phyloP scores from a whole-genome alignment of 1,140 invertebrate genomes.

The Plectus sambesii region DNA sequence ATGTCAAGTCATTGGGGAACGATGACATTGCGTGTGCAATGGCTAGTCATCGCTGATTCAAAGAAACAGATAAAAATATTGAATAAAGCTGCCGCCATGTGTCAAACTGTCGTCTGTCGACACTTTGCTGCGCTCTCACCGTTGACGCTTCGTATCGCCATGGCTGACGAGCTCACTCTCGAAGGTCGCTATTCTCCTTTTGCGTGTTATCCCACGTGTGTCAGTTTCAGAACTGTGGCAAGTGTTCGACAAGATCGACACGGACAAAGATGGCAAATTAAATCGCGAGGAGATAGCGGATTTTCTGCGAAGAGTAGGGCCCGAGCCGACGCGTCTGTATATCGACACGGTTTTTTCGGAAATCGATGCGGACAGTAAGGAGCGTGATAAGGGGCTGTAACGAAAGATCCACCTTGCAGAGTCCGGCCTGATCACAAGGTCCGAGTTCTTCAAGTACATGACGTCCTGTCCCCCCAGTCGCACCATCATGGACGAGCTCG shows the following conservation, averaged over 20 bases:
- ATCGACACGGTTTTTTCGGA: slow-evolving; percentile 40
- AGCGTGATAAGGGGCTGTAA: no score
- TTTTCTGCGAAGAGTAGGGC: slow-evolving; percentile 33
- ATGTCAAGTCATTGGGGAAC: no score
- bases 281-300: slow-evolving; percentile 36
- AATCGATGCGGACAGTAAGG: slow-evolving; percentile 39
- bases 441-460: slow-evolving; percentile 40
- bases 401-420: slow-evolving; percentile 33
- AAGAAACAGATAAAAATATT: no score
- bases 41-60: no score
- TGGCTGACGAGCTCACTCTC: no score
- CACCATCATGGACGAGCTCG: slow-evolving; percentile 36
- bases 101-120: no score
- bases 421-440: slow-evolving; percentile 39
- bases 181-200: no score
- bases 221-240: slow-evolving; percentile 37
- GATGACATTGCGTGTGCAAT: no score
- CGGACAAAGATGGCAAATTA: slow-evolving; percentile 39
- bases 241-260: slow-evolving; percentile 38
- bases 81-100: no score
- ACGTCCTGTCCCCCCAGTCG: slow-evolving; percentile 32
- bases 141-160: no score
- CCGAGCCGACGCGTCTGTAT: slow-evolving; percentile 39
- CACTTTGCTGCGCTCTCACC: no score
- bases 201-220: no score